Base-by-base conservation (phyloP, 2,888 invertebrate genomes). In the Chymomyza fuscimana region DNA sequence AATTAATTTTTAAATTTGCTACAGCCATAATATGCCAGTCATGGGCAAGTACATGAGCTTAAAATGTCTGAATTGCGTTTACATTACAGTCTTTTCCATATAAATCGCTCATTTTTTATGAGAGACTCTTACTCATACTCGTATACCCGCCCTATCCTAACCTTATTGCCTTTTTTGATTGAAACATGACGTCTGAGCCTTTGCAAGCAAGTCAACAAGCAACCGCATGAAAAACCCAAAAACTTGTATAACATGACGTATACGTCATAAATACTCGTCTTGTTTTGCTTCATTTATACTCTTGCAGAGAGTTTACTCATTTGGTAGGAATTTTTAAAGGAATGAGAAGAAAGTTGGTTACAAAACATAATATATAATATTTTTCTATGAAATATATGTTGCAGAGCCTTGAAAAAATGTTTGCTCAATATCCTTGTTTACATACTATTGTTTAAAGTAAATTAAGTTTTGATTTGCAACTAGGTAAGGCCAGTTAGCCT, bases 191-290 rank as follows among this genome's bases (percentile, higher is more conserved):
- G 80, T 66, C 65, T 67, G 67, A 68, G 74, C 73, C 75, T 78
- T 78, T 86, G 74, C 65, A 74, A 52, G 51, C 19, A 61, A 69
- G 75, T 74, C 75, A 77, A 75, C 72, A 70, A 67, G 68, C 61
- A 54, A 73, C 70, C 70, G 56, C 60, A 60, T 50, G 46, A 65
- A 66, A 60, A 63, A 72, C 77, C 59, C 69, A 25, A 59, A 72
- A 70, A 67, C 74, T 72, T 74, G 74, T 67, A 71, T 71, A 67
- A 78, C 82, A 73, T 67, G 74, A 63, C 87, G 75, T 80, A 82
- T 80, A 80, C 80, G 80, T 63, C 75, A 75, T 65, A 19, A 19
- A 22, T 54, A 1, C 40, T 46, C 40, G 12, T 46, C 40, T 46
- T 46, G 40, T 46, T 46, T 10, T 46, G 6, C 40, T 46, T 12